phyloP scores from a whole-genome alignment of 2,888 invertebrate genomes.

The Drosophila anomalipes region DNA sequence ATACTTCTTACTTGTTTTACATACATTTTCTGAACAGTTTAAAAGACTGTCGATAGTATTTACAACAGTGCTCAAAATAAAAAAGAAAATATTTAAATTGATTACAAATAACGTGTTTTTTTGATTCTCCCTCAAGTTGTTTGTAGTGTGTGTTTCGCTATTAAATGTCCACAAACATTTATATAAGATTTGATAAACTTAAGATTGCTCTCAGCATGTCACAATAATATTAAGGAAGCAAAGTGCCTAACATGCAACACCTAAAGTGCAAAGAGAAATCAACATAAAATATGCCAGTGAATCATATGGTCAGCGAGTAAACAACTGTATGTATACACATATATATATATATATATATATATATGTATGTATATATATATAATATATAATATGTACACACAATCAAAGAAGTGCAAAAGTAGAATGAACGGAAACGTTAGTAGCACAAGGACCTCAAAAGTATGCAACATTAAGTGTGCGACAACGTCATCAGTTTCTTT shows the following conservation, averaged over 20 bases:
- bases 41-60: neutral
- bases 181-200: neutral
- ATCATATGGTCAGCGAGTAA: neutral
- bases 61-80: neutral
- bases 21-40: neutral
- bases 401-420: slow-evolving; percentile 55
- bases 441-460: slow-evolving; percentile 79
- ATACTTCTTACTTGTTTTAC: neutral
- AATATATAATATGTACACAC: slow-evolving; percentile 2
- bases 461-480: slow-evolving; percentile 76
- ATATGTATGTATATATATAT: neutral
- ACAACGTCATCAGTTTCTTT: slow-evolving; percentile 45
- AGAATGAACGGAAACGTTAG: slow-evolving; percentile 78
- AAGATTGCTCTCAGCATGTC: neutral
- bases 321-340: neutral
- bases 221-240: neutral
- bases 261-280: neutral
- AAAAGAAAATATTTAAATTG: neutral
- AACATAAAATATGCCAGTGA: neutral
- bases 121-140: no score
- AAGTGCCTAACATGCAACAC: neutral
- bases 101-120: neutral
- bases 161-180: neutral
- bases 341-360: neutral
- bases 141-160: no score